Conservation (phyloP, 53 echinoderm and acorn worm species). For the Luidia sarsii region DNA sequence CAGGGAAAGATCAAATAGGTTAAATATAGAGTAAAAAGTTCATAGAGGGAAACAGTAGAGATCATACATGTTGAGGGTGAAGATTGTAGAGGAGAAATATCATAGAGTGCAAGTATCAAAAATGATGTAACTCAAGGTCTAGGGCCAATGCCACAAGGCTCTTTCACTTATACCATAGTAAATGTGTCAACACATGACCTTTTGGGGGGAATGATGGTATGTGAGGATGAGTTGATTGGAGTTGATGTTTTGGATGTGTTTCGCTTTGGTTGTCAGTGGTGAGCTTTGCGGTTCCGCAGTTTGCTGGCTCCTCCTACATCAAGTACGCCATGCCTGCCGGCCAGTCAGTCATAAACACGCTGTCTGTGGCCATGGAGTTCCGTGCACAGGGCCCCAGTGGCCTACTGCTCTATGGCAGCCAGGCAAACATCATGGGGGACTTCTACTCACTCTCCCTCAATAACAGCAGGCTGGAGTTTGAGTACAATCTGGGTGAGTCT, state of each 20-base stretch:
- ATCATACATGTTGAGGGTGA: too few relatives aligned
- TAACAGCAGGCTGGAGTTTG: conserved; percentile 68
- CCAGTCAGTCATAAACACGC: conserved; percentile 55
- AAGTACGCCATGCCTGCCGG: conserved; percentile 63
- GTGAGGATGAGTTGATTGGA: neutral
- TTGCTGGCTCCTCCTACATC: conserved; percentile 69
- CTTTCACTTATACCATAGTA: too few relatives aligned
- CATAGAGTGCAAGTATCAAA: too few relatives aligned
- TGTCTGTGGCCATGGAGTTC: conserved; percentile 65
- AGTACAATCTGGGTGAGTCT: conserved; percentile 92
- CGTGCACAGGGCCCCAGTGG: conserved; percentile 72
- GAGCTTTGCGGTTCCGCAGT: conserved; percentile 60
- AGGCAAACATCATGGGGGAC: conserved; percentile 72
- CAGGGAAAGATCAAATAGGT: too few relatives aligned
- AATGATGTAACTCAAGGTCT: too few relatives aligned
- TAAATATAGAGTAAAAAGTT: too few relatives aligned
- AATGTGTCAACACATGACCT: neutral
- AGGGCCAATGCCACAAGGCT: too few relatives aligned
- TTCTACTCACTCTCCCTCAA: conserved; percentile 79
- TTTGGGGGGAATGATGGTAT: neutral
- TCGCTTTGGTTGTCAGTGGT: conserved; percentile 59
- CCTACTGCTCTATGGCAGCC: conserved; percentile 69
- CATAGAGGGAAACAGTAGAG: too few relatives aligned
- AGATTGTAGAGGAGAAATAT: too few relatives aligned
- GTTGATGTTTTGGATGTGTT: neutral